These are phyloP conservation scores for Siderastrea radians DNA, from an alignment of 92 coral and sea anemone genomes.

Conservation along the genomic window DNA sequence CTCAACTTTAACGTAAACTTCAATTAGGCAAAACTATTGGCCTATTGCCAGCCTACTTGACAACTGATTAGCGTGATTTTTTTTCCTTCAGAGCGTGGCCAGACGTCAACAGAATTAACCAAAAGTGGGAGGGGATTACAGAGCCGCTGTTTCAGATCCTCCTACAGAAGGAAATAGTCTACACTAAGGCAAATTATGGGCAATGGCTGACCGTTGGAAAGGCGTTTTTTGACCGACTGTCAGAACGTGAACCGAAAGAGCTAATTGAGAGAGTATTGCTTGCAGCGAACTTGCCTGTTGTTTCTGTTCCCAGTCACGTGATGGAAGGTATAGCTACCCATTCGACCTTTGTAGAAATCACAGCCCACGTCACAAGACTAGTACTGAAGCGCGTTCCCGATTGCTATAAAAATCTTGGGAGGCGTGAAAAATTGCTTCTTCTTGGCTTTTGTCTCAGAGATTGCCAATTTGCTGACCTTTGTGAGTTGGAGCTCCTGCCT, in stretches of 20 bases:
- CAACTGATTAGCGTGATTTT: too few species aligned
- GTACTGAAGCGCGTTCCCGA: conserved; percentile 1
- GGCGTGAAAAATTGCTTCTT: conserved; percentile 64
- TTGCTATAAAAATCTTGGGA: conserved; percentile 37
- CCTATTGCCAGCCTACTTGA: too few species aligned
- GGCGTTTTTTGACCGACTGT: conserved; percentile 25
- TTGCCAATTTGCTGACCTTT: conserved; percentile 38
- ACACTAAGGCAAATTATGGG: conserved; percentile 64
- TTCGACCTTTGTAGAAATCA: not conserved
- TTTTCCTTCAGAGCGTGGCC: conserved; percentile 81
- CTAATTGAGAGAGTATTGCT: conserved; percentile 45
- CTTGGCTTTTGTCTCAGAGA: conserved; percentile 77
- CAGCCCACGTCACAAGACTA: not conserved
- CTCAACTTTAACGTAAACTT: too few species aligned
- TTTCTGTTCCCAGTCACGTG: conserved; percentile 67
- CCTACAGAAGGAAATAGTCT: conserved; percentile 38
- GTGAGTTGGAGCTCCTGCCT: conserved; percentile 79
- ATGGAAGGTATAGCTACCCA: conserved; percentile 17
- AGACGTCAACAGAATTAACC: conserved; percentile 51
- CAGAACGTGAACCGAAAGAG: conserved; percentile 12
- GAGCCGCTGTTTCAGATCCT: conserved; percentile 53
- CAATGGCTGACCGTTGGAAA: conserved; percentile 65
- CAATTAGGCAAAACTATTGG: too few species aligned
- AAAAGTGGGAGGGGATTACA: conserved; percentile 65
- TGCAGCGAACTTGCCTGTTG: conserved; percentile 32